Conservation (phyloP, 2,113 vertebrate species). For the Pungitius pungitius region DNA sequence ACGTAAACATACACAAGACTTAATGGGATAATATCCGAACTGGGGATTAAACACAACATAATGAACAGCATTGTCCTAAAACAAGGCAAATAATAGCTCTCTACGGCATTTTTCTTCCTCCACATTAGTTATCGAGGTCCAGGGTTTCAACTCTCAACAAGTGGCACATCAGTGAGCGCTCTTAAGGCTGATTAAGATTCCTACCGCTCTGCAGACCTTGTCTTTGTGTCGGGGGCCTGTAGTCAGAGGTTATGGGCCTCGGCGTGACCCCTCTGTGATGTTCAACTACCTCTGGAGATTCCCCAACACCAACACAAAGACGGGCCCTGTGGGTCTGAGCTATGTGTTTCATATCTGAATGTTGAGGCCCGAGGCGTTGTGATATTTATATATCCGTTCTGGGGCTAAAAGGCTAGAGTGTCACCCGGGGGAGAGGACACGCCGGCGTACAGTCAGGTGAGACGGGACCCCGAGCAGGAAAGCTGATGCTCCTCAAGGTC, state of each 20-base stretch:
- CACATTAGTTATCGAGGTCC: slow-evolving; percentile 15
- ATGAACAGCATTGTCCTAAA: slow-evolving; percentile 46
- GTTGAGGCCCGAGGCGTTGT: slow-evolving; percentile 60
- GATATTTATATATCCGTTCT: slow-evolving; percentile 67
- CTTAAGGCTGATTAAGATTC: slow-evolving; percentile 55
- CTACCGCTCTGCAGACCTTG: slow-evolving; percentile 45
- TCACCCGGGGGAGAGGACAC: slow-evolving; percentile 51
- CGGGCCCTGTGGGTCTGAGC: slow-evolving; percentile 68
- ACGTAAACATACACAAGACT: slow-evolving; percentile 62
- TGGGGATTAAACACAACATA: slow-evolving; percentile 46
- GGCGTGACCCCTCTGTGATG: slow-evolving; percentile 66
- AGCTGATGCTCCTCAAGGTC: slow-evolving; percentile 54
- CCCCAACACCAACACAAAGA: slow-evolving; percentile 69
- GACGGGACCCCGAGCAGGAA: slow-evolving; percentile 37
- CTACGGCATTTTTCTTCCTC: slow-evolving; percentile 1
- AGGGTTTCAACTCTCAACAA: slow-evolving; percentile 44
- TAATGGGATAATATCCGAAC: slow-evolving; percentile 62
- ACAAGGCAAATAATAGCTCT: slow-evolving; percentile 24
- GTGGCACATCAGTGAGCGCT: slow-evolving; percentile 36
- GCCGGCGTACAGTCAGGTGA: slow-evolving; percentile 46
- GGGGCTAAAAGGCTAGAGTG: slow-evolving; percentile 33
- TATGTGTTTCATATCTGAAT: slow-evolving; percentile 69
- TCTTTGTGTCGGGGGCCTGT: slow-evolving; percentile 37
- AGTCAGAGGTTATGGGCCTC: slow-evolving; percentile 60
- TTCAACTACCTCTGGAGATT: slow-evolving; percentile 74